Conservation (phyloP, 2,888 invertebrate genomes). For the Callyntrura guangdongensis region DNA sequence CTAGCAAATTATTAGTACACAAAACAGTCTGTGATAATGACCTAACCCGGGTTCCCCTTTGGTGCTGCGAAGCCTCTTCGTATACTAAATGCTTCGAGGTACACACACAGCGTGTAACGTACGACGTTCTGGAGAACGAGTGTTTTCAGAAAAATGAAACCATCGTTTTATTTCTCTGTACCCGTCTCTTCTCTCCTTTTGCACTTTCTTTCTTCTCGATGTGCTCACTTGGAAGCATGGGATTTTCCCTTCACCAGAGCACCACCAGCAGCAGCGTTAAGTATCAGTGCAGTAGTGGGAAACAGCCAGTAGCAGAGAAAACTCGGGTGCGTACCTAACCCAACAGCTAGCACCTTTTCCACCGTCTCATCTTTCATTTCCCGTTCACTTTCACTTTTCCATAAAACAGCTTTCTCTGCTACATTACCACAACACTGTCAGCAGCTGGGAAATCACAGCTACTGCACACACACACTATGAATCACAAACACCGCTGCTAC, state of each 20-base stretch:
- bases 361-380: conserved; percentile 70
- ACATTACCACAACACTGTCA: conserved; percentile 7
- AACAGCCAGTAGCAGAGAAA: not conserved
- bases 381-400: conserved; percentile 71
- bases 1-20: conserved; percentile 29
- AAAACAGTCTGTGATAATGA: not conserved
- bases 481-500: not conserved
- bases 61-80: not conserved
- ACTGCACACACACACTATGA: not conserved
- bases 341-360: conserved; percentile 62
- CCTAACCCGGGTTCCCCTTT: conserved; percentile 16
- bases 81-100: not conserved
- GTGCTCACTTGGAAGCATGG: not conserved
- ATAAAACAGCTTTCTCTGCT: conserved; percentile 39
- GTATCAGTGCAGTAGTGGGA: not conserved
- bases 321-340: conserved; percentile 1
- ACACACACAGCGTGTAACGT: not conserved
- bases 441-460: conserved; percentile 19
- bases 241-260: not conserved
- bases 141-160: conserved; percentile 28
- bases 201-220: not conserved
- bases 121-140: not conserved
- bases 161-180: conserved; percentile 23
- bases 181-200: not conserved
- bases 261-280: not conserved